Evolutionary conservation across 2,888 invertebrate genomes (phyloP), one percentile per base, ranked within the genome.

Genomic region (Teleogryllus oceanicus): DNA sequence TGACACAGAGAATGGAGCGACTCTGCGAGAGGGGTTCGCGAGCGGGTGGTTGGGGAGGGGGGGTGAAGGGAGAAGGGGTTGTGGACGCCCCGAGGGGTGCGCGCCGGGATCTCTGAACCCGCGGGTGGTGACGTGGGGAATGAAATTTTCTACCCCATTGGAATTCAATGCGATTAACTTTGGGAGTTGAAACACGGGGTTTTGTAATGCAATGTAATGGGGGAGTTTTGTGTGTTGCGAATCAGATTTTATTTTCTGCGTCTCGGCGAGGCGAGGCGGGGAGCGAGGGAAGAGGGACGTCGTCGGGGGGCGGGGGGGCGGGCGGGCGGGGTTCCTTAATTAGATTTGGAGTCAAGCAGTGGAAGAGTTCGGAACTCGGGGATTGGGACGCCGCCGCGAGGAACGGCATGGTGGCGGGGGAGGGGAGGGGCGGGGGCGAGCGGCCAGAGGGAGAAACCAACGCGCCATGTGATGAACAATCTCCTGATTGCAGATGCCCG

Each of bases 141-240:
- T 87, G 87, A 88, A 88, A 88, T 88, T 88, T 88, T 88, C 88
- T 87, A 85, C 87, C 86, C 88, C 88, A 88, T 88, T 88, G 88
- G 87, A 85, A 86, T 85, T 86, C 86, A 88, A 88, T 87, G 86
- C 87, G 88, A 88, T 88, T 88, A 88, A 83, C 79, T 82, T 81
- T 12, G 62, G 80, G 78, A 76, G 74, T 74, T 76, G 79, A 78
- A 77, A 78, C 77, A 79, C 79, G 78, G 75, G 78, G 79, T 78
- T 79, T 78, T 81, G 81, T 79, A 80, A 82, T 77, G 80, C 82
- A 76, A 80, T 80, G 80, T 82, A 82, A 81, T 74, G 79, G 82
- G 79, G 81, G 80, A 81, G 81, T 81, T 82, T 81, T 81, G 80
- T 81, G 83, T 81, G 82, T 82, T 81, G 80, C 81, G 80, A 82